Evolutionary conservation across 2,888 invertebrate genomes (phyloP), one percentile per base, ranked within the genome.

Genomic region (Clunio marinus): DNA sequence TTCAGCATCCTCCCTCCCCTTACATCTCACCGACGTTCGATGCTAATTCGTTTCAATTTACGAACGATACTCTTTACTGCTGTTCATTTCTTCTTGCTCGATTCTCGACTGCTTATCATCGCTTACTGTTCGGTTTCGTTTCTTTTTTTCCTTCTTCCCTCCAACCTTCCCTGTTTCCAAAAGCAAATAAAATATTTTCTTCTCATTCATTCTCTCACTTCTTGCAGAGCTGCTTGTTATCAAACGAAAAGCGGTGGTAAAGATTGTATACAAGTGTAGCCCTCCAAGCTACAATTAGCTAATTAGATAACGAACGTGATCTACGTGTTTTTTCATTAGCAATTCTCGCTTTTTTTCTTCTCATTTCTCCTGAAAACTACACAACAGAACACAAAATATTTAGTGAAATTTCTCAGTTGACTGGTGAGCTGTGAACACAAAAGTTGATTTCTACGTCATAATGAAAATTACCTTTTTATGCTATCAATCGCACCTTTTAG

Each of bases 291-390:
- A 65, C 63, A 65, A 65, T 65, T 65, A 65, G 63, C 46, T 65
- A 65, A 65, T 65, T 65, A 65, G 41, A 65, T 65, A 65, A 46
- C 15, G 27, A 65, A 65, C 63, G 63, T 65, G 63, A 65, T 65
- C 27, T 65, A 65, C 63, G 63, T 65, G 63, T 65, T 46, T 2
- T 46, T 65, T 46, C 46, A 45, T 62, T 62, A 28, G 37, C 37
- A 51, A 51, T 51, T n/a, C n/a, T 51, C 51, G 22, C 51, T 32
- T 22, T n/a, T 51, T 5, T n/a, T n/a, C n/a, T n/a, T n/a, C n/a
- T n/a, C n/a, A n/a, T n/a, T n/a, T n/a, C n/a, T n/a, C n/a, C n/a
- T 20, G 51, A 22, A 51, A 51, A 51, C 51, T 51, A 51, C 22
- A 51, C 51, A 51, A 51, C n/a, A n/a, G n/a, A n/a, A n/a, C n/a